Conservation (phyloP, 2,797 vertebrate genomes). For the Coendou prehensilis region DNA sequence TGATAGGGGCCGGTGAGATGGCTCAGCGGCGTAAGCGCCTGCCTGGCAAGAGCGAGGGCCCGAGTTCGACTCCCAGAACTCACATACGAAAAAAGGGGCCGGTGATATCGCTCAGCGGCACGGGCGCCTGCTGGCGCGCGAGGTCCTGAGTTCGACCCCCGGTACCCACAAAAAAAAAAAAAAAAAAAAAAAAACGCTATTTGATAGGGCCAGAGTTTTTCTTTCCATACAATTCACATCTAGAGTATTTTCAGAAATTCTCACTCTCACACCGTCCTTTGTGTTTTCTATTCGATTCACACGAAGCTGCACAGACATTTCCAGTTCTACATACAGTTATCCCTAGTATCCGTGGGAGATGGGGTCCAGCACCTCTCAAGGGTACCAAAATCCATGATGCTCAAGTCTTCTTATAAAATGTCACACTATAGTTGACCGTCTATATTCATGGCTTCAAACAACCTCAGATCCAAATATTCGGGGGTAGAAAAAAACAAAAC, state of each 20-base stretch:
- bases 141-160: too few relatives aligned
- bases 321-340: neutral
- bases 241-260: neutral
- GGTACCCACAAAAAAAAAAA: too few relatives aligned
- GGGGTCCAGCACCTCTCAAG: neutral
- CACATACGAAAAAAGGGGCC: too few relatives aligned
- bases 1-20: too few relatives aligned
- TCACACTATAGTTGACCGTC: neutral
- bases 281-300: slow-evolving; percentile 17
- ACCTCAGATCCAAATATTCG: neutral
- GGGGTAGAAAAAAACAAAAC: neutral
- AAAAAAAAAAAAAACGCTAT: too few relatives aligned
- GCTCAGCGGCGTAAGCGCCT: too few relatives aligned
- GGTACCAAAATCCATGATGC: neutral
- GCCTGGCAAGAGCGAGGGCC: too few relatives aligned
- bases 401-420: neutral
- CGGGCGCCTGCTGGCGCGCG: too few relatives aligned
- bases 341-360: neutral
- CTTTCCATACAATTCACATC: neutral
- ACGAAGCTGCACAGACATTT: neutral
- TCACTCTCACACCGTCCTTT: neutral
- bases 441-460: neutral
- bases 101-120: too few relatives aligned
- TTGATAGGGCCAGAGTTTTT: neutral
- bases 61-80: too few relatives aligned